Conservation (phyloP, 2,888 invertebrate genomes). For the Mythimna vitellina region DNA sequence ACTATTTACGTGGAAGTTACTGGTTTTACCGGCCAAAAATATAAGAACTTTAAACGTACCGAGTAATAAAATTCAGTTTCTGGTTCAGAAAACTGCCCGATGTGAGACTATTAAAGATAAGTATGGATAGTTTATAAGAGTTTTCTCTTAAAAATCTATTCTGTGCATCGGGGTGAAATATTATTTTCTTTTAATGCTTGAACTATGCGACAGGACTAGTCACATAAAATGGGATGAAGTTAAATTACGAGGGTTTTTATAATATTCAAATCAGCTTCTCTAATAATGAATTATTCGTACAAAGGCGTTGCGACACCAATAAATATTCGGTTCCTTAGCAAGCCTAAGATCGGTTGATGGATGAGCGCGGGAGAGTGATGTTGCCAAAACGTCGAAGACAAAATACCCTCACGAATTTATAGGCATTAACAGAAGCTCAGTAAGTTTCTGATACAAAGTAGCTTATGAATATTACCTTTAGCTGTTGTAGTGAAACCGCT, state of each 20-base stretch:
- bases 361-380: slow-evolving; percentile 18
- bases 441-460: background rate
- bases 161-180: slow-evolving; percentile 38
- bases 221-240: slow-evolving; percentile 5
- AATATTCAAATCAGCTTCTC: slow-evolving; percentile 13
- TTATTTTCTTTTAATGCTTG: slow-evolving; percentile 33
- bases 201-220: slow-evolving; percentile 30
- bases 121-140: slow-evolving; percentile 35
- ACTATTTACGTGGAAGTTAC: slow-evolving; percentile 1
- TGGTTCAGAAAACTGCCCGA: slow-evolving; percentile 28
- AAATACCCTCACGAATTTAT: slow-evolving; percentile 19
- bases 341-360: slow-evolving; percentile 36
- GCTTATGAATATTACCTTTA: background rate
- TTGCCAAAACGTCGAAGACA: slow-evolving; percentile 22
- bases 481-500: no score
- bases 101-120: slow-evolving; percentile 31
- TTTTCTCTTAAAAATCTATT: slow-evolving; percentile 50
- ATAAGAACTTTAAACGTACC: slow-evolving; percentile 14
- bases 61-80: slow-evolving; percentile 34
- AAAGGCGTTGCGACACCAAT: slow-evolving; percentile 11
- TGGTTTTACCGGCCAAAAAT: slow-evolving; percentile 5
- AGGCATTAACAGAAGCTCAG: background rate
- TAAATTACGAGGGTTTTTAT: slow-evolving; percentile 7
- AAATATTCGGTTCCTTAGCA: slow-evolving; percentile 26
- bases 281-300: slow-evolving; percentile 26